Evolutionary conservation across 2,888 invertebrate species (phyloP).

Genomic region (Pseudococcus longispinus): DNA sequence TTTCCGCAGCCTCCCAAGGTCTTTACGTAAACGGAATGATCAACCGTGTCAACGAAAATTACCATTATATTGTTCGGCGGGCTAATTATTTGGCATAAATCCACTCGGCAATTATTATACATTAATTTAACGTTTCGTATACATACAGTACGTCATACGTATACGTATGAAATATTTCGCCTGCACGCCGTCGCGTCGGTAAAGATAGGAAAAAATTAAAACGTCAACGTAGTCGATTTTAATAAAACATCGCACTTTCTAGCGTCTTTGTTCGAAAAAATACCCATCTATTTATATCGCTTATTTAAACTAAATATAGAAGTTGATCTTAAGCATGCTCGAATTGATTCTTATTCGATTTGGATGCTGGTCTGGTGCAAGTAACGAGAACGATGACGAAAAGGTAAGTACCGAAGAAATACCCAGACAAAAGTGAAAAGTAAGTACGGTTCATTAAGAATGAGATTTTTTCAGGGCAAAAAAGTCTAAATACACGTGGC

Average conservation of each 20-base stretch:
- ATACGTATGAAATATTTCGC: neutral
- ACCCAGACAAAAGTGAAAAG: too few species aligned
- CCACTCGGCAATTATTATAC: constrained; percentile 20
- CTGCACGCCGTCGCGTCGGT: neutral
- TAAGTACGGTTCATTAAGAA: too few species aligned
- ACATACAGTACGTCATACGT: neutral
- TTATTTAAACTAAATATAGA: constrained; percentile 38
- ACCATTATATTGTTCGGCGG: neutral
- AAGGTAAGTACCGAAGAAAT: too few species aligned
- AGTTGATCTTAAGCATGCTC: neutral
- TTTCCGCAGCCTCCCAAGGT: constrained; percentile 1
- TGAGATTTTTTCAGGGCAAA: too few species aligned
- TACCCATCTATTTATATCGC: constrained; percentile 6
- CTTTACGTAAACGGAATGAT: constrained; percentile 29
- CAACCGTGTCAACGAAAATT: constrained; percentile 13
- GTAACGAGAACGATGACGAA: too few species aligned
- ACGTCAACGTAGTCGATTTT: constrained; percentile 20
- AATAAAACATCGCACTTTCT: constrained; percentile 35
- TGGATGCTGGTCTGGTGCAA: neutral
- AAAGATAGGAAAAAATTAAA: neutral
- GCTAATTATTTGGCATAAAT: constrained; percentile 31
- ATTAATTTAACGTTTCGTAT: constrained; percentile 14
- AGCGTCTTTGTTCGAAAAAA: constrained; percentile 28
- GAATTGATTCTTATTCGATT: neutral
- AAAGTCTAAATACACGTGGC: too few species aligned